Conservation (phyloP, 1,140 invertebrate species). For the Heliconius congener region DNA sequence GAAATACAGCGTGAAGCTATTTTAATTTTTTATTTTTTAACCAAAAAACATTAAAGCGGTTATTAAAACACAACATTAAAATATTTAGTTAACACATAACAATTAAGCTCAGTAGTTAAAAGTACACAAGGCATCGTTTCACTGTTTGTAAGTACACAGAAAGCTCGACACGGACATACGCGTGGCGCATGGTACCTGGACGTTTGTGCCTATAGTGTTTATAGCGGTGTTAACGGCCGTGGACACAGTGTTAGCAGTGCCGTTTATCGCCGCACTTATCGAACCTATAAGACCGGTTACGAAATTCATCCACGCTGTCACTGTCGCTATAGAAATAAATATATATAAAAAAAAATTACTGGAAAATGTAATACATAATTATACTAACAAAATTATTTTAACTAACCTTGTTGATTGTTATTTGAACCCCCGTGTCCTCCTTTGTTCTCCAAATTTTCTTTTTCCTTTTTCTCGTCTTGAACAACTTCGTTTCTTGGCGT, state of each 20-base stretch:
- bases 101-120: not conserved
- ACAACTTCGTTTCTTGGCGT: slow-evolving; percentile 51
- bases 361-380: not conserved
- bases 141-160: not conserved
- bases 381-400: not conserved
- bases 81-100: not conserved
- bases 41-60: too few relatives aligned
- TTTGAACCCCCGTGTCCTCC: slow-evolving; percentile 16
- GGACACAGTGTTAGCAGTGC: slow-evolving; percentile 53
- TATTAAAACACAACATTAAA: not conserved
- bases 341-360: not conserved
- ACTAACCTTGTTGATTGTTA: slow-evolving; percentile 35
- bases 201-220: slow-evolving; percentile 67
- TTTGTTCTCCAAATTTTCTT: slow-evolving; percentile 32
- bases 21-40: too few relatives aligned
- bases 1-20: too few relatives aligned
- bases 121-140: not conserved
- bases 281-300: slow-evolving; percentile 65
- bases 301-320: slow-evolving; percentile 62
- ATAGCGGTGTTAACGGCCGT: slow-evolving; percentile 66
- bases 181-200: slow-evolving; percentile 57
- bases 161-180: not conserved
- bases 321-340: slow-evolving; percentile 51
- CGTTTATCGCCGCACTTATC: slow-evolving; percentile 63
- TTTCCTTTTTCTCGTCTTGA: slow-evolving; percentile 28